These are phyloP conservation scores for Cyprinus carpio DNA, from an alignment of 2,113 vertebrate genomes.

Conservation along the genomic window DNA sequence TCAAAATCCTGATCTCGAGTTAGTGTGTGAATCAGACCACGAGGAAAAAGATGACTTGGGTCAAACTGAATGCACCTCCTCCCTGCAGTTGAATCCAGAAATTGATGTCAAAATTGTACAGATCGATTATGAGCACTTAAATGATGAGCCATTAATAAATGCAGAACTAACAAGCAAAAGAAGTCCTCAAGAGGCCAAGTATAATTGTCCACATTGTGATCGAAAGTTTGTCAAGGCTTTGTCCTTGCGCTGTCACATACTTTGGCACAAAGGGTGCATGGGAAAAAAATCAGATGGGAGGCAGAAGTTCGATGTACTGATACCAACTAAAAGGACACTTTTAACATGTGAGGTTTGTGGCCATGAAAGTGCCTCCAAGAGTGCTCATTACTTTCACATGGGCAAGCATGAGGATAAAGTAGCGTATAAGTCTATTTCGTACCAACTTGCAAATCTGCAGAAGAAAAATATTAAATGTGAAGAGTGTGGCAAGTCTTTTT, in stretches of 20 bases:
- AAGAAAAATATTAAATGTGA: constrained; percentile 65
- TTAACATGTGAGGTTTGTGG: constrained; percentile 65
- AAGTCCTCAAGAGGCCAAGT: constrained; percentile 50
- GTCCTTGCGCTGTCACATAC: constrained; percentile 72
- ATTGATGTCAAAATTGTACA: constrained; percentile 74
- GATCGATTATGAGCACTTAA: constrained; percentile 66
- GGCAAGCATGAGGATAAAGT: constrained; percentile 59
- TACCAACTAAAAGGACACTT: constrained; percentile 37
- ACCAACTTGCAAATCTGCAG: constrained; percentile 59
- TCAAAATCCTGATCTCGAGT: constrained; percentile 69
- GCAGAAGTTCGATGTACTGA: constrained; percentile 25
- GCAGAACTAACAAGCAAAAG: constrained; percentile 19
- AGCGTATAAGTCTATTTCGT: constrained; percentile 48
- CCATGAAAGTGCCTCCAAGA: constrained; percentile 61
- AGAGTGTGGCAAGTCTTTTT: constrained; percentile 71
- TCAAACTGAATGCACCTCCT: constrained; percentile 1
- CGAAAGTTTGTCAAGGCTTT: constrained; percentile 68
- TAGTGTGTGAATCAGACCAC: constrained; percentile 73
- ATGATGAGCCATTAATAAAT: constrained; percentile 27
- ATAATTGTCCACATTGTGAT: constrained; percentile 71
- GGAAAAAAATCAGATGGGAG: constrained; percentile 60
- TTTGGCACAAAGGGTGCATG: constrained; percentile 70
- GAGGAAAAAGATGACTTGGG: constrained; percentile 60
- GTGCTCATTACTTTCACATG: constrained; percentile 62
- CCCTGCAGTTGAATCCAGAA: constrained; percentile 59